Base-by-base conservation (phyloP, 1,140 invertebrate genomes). In the Atopsyche davidsoni region DNA sequence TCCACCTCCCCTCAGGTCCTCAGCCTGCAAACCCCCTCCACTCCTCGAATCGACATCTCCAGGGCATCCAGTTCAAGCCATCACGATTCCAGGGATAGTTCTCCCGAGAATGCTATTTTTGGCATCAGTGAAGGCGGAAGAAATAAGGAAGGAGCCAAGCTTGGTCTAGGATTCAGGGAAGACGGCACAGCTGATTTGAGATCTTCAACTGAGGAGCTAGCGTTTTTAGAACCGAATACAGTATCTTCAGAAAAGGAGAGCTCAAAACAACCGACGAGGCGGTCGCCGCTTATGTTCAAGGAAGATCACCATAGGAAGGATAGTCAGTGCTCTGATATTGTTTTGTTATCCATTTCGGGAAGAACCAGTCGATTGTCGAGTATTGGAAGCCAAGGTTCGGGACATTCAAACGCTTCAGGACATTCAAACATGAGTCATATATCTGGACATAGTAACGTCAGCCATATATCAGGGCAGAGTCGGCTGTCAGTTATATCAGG, bases 41-140 rank as follows among this genome's bases (percentile, higher is more conserved):
- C 87, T 28, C 89, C 88, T 2, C 79, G 88, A 55, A 92, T 90
- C 58, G 88, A 91, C 69, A 87, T 92, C 60, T 90, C 87, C 46
- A 76, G 88, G 39, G 88, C 89, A 2, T 89, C 86, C 58, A 89
- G 85, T 64, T 88, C 86, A 21, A 89, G 86, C 17, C 87, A 88
- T 58, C 87, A 89, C 62, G 84, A 89, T 64, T 89, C 85, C 57
- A 78, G 84, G 39, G 86, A 88, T 58, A 86, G 83, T 53, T 86
- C 83, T 18, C 88, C 87, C 0, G 86, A 89, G 62, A 76, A 81
- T 57, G 85, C 87, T 57, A 74, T 87, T n/a, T 70, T 71, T 54
- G 60, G 66, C 22, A 67, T 64, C 31, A 58, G 55, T 36, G 49
- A 60, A 50, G 57, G 58, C 58, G 59, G 59, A 2, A 67, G 63